These are phyloP conservation scores for Ifrita kowaldi DNA, from an alignment of 2,113 vertebrate species.

Conservation along the genomic window DNA sequence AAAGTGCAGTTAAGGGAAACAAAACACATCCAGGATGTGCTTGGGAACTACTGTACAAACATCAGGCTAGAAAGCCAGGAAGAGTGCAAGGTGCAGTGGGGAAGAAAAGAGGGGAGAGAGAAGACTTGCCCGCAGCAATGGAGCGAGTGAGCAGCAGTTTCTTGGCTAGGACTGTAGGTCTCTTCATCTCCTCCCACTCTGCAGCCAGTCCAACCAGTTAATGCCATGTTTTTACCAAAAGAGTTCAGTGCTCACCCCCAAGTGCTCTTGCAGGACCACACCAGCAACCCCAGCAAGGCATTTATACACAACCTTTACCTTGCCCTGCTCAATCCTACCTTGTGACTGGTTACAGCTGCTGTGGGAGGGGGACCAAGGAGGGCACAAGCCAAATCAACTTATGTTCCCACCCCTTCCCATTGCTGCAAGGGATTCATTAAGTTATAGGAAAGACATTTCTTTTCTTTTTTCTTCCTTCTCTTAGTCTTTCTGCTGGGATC, in stretches of 20 bases:
- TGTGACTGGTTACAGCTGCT: not conserved
- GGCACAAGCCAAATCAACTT: not conserved
- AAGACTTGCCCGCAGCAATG: not conserved
- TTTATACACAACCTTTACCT: not conserved
- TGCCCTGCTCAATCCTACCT: not conserved
- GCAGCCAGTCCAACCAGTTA: not conserved
- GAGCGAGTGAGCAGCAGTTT: not conserved
- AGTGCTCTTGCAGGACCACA: not conserved
- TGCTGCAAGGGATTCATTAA: not conserved
- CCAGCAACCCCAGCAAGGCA: not conserved
- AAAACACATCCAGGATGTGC: not conserved
- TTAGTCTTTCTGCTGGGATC: not conserved
- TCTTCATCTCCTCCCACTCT: not conserved
- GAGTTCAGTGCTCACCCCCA: not conserved
- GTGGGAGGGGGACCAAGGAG: fast-evolving
- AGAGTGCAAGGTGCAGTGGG: not conserved
- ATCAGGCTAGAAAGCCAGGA: not conserved
- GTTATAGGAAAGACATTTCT: not conserved
- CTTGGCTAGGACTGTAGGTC: not conserved
- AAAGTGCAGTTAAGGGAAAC: not conserved
- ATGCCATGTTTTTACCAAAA: not conserved
- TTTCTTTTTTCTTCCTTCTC: not conserved
- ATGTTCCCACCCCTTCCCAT: not conserved
- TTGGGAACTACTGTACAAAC: not conserved
- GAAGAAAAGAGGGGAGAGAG: not conserved